phyloP scores from a whole-genome alignment of 2,797 vertebrate genomes.

The Ceryle rudis region DNA sequence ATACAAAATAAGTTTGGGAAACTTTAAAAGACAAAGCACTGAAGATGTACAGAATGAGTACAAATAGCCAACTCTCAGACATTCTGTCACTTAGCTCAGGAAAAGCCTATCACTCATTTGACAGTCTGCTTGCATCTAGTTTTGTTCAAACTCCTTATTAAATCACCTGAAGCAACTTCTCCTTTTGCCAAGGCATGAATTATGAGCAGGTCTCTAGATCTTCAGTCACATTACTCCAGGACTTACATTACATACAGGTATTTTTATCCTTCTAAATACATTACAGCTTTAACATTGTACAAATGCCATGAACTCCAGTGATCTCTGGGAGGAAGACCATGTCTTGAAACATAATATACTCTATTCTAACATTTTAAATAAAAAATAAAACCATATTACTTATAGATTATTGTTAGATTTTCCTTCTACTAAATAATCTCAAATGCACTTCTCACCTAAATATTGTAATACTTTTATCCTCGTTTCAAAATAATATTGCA shows the following conservation, averaged over 20 bases:
- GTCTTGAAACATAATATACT: background rate
- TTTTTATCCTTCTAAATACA: conserved; percentile 13
- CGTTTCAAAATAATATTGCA: background rate
- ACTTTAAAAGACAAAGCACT: background rate
- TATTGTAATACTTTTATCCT: background rate
- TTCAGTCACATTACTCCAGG: background rate
- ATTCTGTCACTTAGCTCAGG: background rate
- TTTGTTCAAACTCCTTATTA: background rate
- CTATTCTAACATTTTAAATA: background rate
- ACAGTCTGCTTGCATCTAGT: background rate
- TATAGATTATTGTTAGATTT: background rate
- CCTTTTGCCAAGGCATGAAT: background rate
- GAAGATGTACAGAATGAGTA: background rate
- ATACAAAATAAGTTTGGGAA: background rate
- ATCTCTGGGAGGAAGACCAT: background rate
- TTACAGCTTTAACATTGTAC: background rate
- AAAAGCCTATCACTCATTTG: background rate
- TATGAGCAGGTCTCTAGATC: background rate
- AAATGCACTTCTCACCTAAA: background rate
- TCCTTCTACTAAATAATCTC: background rate
- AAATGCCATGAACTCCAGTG: background rate
- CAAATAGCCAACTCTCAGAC: conserved; percentile 10
- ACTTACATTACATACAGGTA: background rate
- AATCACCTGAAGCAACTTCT: conserved; percentile 24
- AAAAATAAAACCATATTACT: background rate